phyloP scores from a whole-genome alignment of 1,140 invertebrate species.

The Dendroctonus valens region DNA sequence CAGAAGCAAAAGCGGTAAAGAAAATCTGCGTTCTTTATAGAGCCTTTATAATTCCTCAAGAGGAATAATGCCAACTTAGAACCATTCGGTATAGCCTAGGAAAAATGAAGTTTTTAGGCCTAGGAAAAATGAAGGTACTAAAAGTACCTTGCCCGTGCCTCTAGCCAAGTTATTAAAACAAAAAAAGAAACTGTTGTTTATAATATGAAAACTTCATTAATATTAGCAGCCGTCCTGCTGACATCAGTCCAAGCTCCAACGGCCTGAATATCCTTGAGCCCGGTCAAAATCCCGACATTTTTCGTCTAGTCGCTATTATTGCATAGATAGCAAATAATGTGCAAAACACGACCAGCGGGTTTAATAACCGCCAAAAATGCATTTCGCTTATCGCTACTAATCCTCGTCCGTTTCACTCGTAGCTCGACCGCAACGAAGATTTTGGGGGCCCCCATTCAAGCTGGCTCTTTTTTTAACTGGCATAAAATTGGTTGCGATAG shows the following conservation, averaged over 20 bases:
- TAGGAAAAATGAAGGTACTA: no score
- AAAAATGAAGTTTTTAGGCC: no score
- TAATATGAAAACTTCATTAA: no score
- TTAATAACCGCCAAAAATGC: conserved; percentile 40
- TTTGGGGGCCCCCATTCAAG: not conserved
- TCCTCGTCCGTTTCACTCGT: not conserved
- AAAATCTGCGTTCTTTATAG: no score
- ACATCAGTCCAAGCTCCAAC: conserved; percentile 3
- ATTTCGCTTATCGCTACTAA: conserved; percentile 22
- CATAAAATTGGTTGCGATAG: conserved; percentile 14
- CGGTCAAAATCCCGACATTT: conserved; percentile 31
- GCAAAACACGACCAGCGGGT: conserved; percentile 25
- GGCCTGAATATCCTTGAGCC: conserved; percentile 27
- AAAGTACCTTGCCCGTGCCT: no score
- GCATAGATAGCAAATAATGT: conserved; percentile 32
- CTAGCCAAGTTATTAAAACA: no score
- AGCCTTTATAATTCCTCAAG: no score
- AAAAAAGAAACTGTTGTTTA: no score
- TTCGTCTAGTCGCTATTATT: conserved; percentile 35
- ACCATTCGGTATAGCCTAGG: no score
- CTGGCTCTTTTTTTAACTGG: conserved; percentile 26
- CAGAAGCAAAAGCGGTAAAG: no score
- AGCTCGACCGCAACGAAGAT: not conserved
- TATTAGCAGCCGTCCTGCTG: no score
- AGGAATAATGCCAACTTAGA: no score